Conservation (phyloP, 2,113 vertebrate genomes). For the Pelusios castaneus region DNA sequence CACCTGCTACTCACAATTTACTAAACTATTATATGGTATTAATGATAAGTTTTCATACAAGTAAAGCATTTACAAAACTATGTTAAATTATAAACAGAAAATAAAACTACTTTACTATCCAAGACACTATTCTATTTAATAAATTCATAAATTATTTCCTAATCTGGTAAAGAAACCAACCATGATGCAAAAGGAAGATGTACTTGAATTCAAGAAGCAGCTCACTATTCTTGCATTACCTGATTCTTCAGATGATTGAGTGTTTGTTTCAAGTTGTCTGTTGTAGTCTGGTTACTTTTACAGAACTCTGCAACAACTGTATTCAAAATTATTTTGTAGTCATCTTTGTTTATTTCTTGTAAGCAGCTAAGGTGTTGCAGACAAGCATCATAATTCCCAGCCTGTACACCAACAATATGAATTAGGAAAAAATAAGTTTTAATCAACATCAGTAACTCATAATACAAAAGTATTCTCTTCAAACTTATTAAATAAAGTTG, state of each 20-base stretch:
- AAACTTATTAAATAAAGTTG: background rate
- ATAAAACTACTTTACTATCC: background rate
- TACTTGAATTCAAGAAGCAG: background rate
- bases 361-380: constrained; percentile 89
- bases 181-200: background rate
- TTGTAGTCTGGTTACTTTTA: constrained; percentile 92
- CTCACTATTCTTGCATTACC: constrained; percentile 70
- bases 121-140: background rate
- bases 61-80: background rate
- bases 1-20: background rate
- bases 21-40: background rate
- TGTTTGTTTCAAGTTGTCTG: constrained; percentile 90
- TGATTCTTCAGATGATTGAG: constrained; percentile 93
- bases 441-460: background rate
- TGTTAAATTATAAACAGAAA: background rate
- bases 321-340: constrained; percentile 97
- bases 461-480: background rate
- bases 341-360: constrained; percentile 95
- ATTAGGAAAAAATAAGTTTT: constrained; percentile 25
- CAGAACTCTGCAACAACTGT: constrained; percentile 94
- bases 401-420: constrained; percentile 72
- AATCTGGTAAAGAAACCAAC: background rate
- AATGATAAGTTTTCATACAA: background rate
- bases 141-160: background rate
- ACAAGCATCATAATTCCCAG: constrained; percentile 90